These are phyloP conservation scores for Catajapyx aquilonaris DNA, from an alignment of 1,140 invertebrate species.

Conservation along the genomic window DNA sequence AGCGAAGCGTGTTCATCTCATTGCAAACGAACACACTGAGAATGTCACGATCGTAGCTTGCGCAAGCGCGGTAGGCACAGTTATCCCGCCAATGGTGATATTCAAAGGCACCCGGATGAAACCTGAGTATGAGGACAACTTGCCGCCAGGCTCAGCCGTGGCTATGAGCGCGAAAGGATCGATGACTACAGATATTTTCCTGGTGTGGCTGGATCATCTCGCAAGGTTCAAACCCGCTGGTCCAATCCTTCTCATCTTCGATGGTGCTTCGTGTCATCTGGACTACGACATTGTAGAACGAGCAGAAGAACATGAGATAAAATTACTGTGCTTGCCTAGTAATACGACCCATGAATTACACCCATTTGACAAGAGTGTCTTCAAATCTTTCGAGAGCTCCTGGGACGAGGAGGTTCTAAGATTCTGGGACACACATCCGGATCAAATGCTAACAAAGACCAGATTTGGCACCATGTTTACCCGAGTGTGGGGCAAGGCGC, in stretches of 20 bases:
- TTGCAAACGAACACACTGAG: constrained; percentile 19
- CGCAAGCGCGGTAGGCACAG: constrained; percentile 16
- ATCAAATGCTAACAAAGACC: constrained; percentile 14
- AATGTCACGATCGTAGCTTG: constrained; percentile 20
- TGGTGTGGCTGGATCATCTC: constrained; percentile 18
- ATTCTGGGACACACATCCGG: constrained; percentile 10
- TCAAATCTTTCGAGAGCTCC: constrained; percentile 16
- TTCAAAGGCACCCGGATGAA: constrained; percentile 19
- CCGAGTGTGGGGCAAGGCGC: constrained; percentile 15
- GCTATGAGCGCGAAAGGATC: constrained; percentile 18
- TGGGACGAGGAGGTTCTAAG: constrained; percentile 18
- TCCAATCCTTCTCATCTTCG: constrained; percentile 18
- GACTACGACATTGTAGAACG: constrained; percentile 13
- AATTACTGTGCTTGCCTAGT: constrained; percentile 17
- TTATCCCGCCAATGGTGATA: constrained; percentile 19
- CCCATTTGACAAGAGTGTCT: constrained; percentile 18
- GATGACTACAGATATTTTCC: constrained; percentile 18
- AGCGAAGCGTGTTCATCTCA: constrained; percentile 17
- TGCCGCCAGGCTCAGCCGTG: constrained; percentile 14
- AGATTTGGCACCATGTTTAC: constrained; percentile 16
- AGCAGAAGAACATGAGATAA: constrained; percentile 16
- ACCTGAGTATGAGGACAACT: constrained; percentile 14
- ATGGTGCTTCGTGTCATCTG: constrained; percentile 18
- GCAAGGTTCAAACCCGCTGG: constrained; percentile 14
- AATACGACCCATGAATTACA: constrained; percentile 22